Conservation (phyloP, 1,140 invertebrate genomes). For the Latrodectus geometricus region DNA sequence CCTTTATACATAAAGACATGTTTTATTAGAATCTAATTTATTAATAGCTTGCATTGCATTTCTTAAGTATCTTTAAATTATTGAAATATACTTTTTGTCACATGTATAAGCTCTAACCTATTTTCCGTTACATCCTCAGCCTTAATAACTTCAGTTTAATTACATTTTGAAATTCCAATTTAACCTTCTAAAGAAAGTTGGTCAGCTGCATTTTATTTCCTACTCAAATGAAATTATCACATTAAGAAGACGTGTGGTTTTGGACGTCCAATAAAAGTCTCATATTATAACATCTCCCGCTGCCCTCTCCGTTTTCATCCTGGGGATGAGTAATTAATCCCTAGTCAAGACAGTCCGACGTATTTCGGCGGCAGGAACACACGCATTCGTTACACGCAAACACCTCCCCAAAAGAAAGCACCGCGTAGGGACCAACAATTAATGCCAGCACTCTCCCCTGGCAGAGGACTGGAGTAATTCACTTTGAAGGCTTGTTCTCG, state of each 20-base stretch:
- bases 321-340: conserved; percentile 29
- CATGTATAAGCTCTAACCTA: too few relatives aligned
- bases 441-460: conserved; percentile 11
- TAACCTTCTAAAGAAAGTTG: too few relatives aligned
- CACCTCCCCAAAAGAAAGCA: neutral
- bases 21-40: too few relatives aligned
- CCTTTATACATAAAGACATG: too few relatives aligned
- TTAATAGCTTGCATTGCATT: too few relatives aligned
- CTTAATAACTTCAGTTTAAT: too few relatives aligned
- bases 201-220: too few relatives aligned
- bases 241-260: neutral
- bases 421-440: conserved; percentile 18
- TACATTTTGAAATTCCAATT: too few relatives aligned
- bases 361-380: conserved; percentile 16
- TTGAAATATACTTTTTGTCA: too few relatives aligned
- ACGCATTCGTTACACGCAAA: conserved; percentile 30
- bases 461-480: conserved; percentile 20
- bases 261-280: neutral
- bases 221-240: too few relatives aligned
- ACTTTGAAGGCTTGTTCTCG: conserved; percentile 36
- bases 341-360: conserved; percentile 5
- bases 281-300: neutral
- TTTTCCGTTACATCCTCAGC: too few relatives aligned
- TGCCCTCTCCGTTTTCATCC: neutral
- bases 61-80: too few relatives aligned